Evolutionary conservation across 2,113 vertebrate species (phyloP), one percentile per base, ranked within the genome.

Genomic region (Pachypanchax playfairii): DNA sequence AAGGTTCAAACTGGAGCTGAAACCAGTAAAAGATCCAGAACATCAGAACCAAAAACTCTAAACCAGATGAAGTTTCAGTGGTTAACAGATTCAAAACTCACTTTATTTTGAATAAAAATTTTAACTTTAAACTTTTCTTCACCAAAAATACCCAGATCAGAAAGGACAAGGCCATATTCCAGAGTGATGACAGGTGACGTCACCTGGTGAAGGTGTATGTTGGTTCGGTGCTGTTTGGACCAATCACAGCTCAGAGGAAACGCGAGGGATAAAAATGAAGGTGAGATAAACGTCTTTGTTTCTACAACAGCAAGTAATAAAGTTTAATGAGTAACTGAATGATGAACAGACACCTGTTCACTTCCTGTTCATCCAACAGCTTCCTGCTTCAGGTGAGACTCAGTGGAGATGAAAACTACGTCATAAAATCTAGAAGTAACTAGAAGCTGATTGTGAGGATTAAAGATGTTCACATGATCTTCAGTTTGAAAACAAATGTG

Each of bases 311-410:
- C 4, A 35, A 47, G 18, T 54, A 10, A 65, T 79, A 52, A 79
- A 66, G 11, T 46, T 39, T 55, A 79, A 65, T 79, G 33, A 70
- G 39, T 74, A 33, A 74, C 66, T 39, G 47, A 39, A 22, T 3
- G 1, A 29, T 22, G 6, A 25, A 49, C 25, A n/a, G 15, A 49
- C 22, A 3, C 11, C 21, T 12, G 28, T n/a, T 48, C 4, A 15
- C 22, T 22, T 15, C 1, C 21, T 46, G 22, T 13, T 13, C 10
- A 36, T 14, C 35, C 35, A 36, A 25, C 26, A 4, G n/a, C 24
- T 50, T 62, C 46, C n/a, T 62, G n/a, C 51, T 9, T 15, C 33
- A 21, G 31, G 18, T 52, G 13, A 39, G 39, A 50, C 36, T 24
- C 48, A 52, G 38, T 26, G 33, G 48, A 51, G 59, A 31, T 15